Conservation (phyloP, 2,113 vertebrate species). For the Colossoma macropomum region DNA sequence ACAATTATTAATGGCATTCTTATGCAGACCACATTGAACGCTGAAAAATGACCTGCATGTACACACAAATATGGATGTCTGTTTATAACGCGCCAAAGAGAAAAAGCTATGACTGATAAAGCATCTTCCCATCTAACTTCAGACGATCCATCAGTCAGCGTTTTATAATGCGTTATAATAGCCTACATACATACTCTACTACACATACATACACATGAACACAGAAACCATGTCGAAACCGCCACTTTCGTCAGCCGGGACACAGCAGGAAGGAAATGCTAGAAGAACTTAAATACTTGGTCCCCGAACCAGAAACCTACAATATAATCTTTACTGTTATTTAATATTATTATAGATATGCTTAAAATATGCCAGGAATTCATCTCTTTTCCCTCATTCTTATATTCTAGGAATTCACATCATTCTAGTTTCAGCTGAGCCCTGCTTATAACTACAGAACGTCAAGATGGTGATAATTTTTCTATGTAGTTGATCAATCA, state of each 20-base stretch:
- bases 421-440: background rate
- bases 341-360: background rate
- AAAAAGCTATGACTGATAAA: background rate
- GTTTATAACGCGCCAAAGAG: background rate
- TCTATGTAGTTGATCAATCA: background rate
- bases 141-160: background rate
- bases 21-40: background rate
- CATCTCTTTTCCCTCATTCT: background rate
- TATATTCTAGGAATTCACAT: background rate
- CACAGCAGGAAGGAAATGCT: slow-evolving; percentile 36
- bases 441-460: background rate
- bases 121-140: background rate
- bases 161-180: background rate
- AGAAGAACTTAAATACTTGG: slow-evolving; percentile 52
- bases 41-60: background rate
- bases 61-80: background rate
- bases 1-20: background rate
- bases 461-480: background rate
- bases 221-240: slow-evolving; percentile 40
- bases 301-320: slow-evolving; percentile 60
- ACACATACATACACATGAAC: slow-evolving; percentile 53
- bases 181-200: slow-evolving; percentile 7
- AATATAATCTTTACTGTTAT: slow-evolving; percentile 16
- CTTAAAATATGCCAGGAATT: background rate
- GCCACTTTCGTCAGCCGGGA: background rate